These are phyloP conservation scores for Syngnathus floridae DNA, from an alignment of 2,113 vertebrate species.

Conservation along the genomic window DNA sequence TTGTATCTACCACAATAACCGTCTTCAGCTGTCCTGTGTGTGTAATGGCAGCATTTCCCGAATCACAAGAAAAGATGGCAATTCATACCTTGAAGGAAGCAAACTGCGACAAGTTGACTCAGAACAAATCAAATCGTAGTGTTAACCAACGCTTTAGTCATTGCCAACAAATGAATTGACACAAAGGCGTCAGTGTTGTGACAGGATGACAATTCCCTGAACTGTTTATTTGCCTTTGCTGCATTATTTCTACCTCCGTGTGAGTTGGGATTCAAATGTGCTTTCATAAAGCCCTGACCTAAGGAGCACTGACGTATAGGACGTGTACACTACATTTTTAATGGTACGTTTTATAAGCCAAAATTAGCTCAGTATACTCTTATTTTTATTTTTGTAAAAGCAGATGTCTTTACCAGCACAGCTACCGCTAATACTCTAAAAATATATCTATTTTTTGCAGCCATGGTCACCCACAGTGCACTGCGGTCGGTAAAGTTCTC, in stretches of 20 bases:
- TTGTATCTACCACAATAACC: conserved; percentile 35
- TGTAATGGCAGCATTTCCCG: background rate
- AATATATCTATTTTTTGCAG: conserved; percentile 11
- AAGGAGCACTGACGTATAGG: conserved; percentile 64
- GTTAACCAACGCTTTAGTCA: conserved; percentile 14
- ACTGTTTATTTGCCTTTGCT: conserved; percentile 47
- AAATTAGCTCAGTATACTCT: conserved; percentile 42
- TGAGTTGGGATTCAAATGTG: conserved; percentile 60
- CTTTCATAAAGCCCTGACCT: conserved; percentile 53
- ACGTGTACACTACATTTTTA: conserved; percentile 58
- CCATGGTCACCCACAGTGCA: conserved; percentile 45
- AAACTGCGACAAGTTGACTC: conserved; percentile 5
- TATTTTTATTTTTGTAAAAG: conserved; percentile 43
- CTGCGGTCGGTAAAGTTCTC: conserved; percentile 43
- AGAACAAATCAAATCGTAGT: conserved; percentile 14
- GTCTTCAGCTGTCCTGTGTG: conserved; percentile 24
- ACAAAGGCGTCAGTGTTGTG: conserved; percentile 20
- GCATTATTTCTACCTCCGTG: conserved; percentile 68
- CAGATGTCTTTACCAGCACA: conserved; percentile 35
- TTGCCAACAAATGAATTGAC: conserved; percentile 13
- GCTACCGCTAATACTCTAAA: conserved; percentile 42
- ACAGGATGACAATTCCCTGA: conserved; percentile 13
- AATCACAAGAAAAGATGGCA: conserved; percentile 27
- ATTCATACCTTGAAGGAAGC: conserved; percentile 42
- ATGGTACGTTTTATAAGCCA: conserved; percentile 63